phyloP scores from a whole-genome alignment of 1,140 invertebrate species.

The Cotesia typhae region DNA sequence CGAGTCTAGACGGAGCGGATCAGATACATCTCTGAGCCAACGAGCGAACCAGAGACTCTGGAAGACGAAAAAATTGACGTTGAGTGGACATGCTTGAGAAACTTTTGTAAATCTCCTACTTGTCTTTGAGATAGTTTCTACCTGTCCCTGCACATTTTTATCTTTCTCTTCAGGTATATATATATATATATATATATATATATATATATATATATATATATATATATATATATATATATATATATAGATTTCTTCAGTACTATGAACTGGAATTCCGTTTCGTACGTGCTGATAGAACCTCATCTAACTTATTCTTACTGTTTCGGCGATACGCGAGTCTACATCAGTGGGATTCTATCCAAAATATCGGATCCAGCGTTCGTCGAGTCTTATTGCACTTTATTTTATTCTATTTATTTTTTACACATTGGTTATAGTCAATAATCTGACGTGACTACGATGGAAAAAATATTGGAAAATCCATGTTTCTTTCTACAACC shows the following conservation, averaged over 20 bases:
- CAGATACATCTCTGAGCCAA: neutral
- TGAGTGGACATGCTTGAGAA: slow-evolving; percentile 16
- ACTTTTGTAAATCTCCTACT: neutral
- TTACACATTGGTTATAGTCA: too few relatives aligned
- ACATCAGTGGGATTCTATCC: neutral
- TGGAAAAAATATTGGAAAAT: too few relatives aligned
- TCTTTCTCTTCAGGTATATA: neutral
- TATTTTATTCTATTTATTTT: too few relatives aligned
- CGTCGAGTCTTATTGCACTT: neutral
- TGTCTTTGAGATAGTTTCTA: slow-evolving; percentile 3
- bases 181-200: neutral
- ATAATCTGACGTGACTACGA: too few relatives aligned
- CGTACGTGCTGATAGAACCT: slow-evolving; percentile 2
- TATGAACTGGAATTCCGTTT: neutral
- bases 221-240: neutral
- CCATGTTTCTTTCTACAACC: too few relatives aligned
- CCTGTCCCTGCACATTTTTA: too few relatives aligned
- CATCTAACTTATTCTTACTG: neutral
- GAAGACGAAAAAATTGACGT: neutral
- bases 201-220: too few relatives aligned
- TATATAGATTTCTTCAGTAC: neutral
- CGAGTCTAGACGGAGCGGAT: neutral
- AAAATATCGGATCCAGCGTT: neutral
- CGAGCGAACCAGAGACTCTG: neutral
- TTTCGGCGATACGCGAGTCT: neutral